Base-by-base conservation (phyloP, 1,140 invertebrate genomes). In the Penaeus chinensis region DNA sequence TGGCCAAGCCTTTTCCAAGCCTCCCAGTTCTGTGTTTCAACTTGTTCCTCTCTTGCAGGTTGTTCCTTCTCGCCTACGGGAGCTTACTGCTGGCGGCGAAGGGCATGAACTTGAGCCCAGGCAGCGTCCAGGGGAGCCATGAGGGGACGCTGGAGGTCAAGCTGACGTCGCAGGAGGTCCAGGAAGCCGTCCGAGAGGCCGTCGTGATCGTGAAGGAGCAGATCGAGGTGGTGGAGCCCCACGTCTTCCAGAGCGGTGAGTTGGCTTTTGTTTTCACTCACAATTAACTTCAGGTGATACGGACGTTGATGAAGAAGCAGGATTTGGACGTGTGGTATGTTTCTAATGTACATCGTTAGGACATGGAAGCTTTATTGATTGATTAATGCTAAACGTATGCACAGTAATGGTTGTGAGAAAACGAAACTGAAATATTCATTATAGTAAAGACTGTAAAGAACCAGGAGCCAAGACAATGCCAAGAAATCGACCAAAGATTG, bases 241-340 rank as follows among this genome's bases (percentile, higher is more conserved):
- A 81, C 24, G 77, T 86, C 42, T 86, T 86, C 65, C 77, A 86
- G 1, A 86, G 63, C 63, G 84, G 84, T 86, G n/a, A 80, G 84
- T 79, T 8, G 47, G 37, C 24, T 3, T 7, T 47, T 47, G 47
- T 24, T 74, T 74, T n/a, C 69, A n/a, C 11, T 74, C 7, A 10
- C 24, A n/a, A 22, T 2, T 37, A 22, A 27, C n/a, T 7, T 22
- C 19, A 47, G 47, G 47, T 5, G 47, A 47, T 1, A 13, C 47
- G 11, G 47, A 13, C 47, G 47, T 32, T 32, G 32, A 32, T 32
- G 32, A 1, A 47, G 47, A 47, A 47, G 47, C 47, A 47, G 47
- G 47, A 47, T 47, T 47, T 13, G 47, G 47, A 47, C 11, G 47
- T 13, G 47, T 47, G 47, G 4, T 47, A 47, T 7, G 47, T 10